Base-by-base conservation (phyloP, 92 coral and sea anemone genomes). In the Zoanthus solanderi region DNA sequence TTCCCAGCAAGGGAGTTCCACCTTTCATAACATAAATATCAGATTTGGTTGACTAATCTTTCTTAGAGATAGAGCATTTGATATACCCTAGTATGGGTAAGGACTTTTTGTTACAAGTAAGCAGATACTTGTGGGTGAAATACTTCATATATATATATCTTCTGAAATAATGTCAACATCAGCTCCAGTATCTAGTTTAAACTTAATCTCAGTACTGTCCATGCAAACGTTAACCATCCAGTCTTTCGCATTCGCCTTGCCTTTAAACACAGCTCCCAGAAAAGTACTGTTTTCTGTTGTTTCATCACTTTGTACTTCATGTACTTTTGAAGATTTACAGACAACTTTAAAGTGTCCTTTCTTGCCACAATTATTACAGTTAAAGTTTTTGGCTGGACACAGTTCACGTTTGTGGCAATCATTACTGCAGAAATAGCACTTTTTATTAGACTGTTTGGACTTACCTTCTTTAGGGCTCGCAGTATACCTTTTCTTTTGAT, bases 361-460 rank as follows among this genome's bases (percentile, higher is more conserved):
- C 73, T 86, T 86, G 46, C 89, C 83, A 53, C 83, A 86, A 0
- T 86, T 75, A 66, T 86, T 74, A 63, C 89, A 86, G 42, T 1
- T 34, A 1, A 60, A 71, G 71, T 86, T 74, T 56, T 75, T 74
- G 52, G 75, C 89, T 74, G 89, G 89, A 34, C 89, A 75, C 48
- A 67, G 78, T 52, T 76, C 60, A 76, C 85, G 67, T 77, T 68
- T 87, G 17, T 87, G 85, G 52, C 60, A 83, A 29, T 89, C 86
- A 84, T 66, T 72, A 58, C 88, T 84, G 75, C 88, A 89, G 32
- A 89, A 83, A 75, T 83, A 89, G 14, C 92, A 83, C 76, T 89
- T 89, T 74, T 84, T 89, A 48, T 75, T 32, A 83, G 58, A 56
- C 48, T 68, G 83, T 78, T 77, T 83, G 34, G 87, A 61, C 72